phyloP scores from a whole-genome alignment of 2,113 vertebrate species.

The Eclectus roratus region DNA sequence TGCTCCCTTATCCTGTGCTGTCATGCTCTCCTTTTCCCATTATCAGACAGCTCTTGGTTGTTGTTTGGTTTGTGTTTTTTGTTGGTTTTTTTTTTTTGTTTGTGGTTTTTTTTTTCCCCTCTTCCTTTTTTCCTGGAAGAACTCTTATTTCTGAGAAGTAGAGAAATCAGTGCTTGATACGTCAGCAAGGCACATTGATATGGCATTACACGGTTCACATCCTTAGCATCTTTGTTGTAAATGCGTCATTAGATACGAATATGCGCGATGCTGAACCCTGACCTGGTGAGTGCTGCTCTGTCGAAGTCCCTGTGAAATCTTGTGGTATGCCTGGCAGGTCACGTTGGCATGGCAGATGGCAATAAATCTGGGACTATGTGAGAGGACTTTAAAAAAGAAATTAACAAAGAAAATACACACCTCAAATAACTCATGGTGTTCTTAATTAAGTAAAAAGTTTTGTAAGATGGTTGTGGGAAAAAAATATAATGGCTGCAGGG shows the following conservation, averaged over 20 bases:
- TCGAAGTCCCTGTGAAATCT: slow-evolving; percentile 16
- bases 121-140: not conserved
- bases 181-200: not conserved
- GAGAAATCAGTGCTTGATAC: not conserved
- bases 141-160: not conserved
- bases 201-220: not conserved
- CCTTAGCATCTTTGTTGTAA: slow-evolving; percentile 11
- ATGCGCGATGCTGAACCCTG: slow-evolving; percentile 7
- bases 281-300: slow-evolving; percentile 5
- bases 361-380: not conserved
- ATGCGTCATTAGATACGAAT: not conserved
- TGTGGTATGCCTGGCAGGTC: slow-evolving; percentile 1
- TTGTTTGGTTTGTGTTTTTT: not conserved
- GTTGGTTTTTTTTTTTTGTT: too few species aligned
- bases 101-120: too few species aligned
- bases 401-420: not conserved
- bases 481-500: not conserved
- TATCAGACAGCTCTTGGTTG: not conserved
- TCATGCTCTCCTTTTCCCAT: not conserved
- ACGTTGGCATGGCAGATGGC: not conserved
- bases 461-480: not conserved
- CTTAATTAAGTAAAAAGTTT: not conserved
- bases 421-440: not conserved
- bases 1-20: not conserved
- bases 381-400: not conserved